Conservation (phyloP, 2,113 vertebrate genomes). For the Cacatua alba region DNA sequence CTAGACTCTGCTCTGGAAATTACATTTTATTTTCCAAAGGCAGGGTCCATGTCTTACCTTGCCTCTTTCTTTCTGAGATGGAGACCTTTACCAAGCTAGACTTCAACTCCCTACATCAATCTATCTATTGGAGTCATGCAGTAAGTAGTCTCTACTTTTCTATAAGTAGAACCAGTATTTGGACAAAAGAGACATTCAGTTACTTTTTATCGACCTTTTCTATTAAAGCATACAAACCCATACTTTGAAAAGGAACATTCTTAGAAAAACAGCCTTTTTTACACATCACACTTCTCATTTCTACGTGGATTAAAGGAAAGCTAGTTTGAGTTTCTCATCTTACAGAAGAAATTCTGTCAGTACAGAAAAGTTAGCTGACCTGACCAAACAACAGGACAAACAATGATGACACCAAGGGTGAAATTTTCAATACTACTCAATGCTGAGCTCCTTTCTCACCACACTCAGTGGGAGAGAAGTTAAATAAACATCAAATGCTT, state of each 20-base stretch:
- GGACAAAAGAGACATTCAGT: neutral
- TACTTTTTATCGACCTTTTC: neutral
- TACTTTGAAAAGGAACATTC: neutral
- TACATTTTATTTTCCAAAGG: neutral
- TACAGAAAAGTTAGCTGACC: neutral
- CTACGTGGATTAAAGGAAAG: neutral
- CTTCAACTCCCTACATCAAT: neutral
- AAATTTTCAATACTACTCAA: neutral
- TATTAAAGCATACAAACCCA: neutral
- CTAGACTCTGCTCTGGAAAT: neutral
- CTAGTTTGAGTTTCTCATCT: neutral
- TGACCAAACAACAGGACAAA: neutral
- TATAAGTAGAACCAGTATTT: neutral
- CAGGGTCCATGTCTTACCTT: neutral
- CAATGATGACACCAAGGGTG: neutral
- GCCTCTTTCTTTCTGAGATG: neutral
- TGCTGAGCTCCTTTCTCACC: neutral
- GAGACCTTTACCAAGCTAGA: neutral
- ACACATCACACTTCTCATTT: neutral
- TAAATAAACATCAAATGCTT: constrained; percentile 8
- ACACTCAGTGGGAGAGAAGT: neutral
- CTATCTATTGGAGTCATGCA: neutral
- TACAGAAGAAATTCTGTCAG: neutral
- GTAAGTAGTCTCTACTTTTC: neutral
- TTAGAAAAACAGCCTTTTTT: neutral